Base-by-base conservation (phyloP, 2,113 vertebrate species). In the Platycercus adscitus region DNA sequence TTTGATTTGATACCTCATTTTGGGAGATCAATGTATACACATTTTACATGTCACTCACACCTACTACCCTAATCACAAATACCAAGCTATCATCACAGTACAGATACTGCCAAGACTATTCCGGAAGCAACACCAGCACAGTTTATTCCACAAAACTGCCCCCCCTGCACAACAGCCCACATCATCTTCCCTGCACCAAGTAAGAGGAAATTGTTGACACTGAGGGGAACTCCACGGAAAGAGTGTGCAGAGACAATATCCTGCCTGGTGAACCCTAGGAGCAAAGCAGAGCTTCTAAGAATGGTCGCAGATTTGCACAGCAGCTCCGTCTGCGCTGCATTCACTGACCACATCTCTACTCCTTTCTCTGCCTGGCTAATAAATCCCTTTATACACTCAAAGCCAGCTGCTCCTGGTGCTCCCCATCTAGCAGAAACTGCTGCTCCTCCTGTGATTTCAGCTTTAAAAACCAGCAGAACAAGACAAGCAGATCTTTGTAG, bases 221-320 rank as follows among this genome's bases (percentile, higher is more conserved):
- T 24, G 0, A n/a, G 68, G 88, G 92, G 65, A 95, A 86, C 86
- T 88, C 94, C 80, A 71, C 35, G 72, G 91, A 86, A 95, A 81
- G 49, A 70, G 44, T 4, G 68, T 65, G 64, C 71, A 88, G 33
- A 49, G 76, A 86, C 90, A 94, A 58, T 37, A 78, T 78, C 86
- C 94, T 91, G 85, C 94, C 17, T 17, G 53, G 28, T 39, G 71
- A 69, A 66, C 56, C 64, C 81, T 49, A 63, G 23, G 10, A 52
- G 52, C 24, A 19, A 29, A 56, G 75, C 49, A 61, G 66, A 91
- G 93, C 87, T 86, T 66, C 88, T 60, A 41, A 80, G 77, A 82
- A 80, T 2, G 11, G 71, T 33, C 93, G 79, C 18, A 44, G 85
- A 88, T 72, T 17, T 46, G 69, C 64, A 56, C 1, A 2, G 52